These are phyloP conservation scores for Auanema freiburgensis DNA, from an alignment of 2,888 invertebrate species.

Conservation along the genomic window DNA sequence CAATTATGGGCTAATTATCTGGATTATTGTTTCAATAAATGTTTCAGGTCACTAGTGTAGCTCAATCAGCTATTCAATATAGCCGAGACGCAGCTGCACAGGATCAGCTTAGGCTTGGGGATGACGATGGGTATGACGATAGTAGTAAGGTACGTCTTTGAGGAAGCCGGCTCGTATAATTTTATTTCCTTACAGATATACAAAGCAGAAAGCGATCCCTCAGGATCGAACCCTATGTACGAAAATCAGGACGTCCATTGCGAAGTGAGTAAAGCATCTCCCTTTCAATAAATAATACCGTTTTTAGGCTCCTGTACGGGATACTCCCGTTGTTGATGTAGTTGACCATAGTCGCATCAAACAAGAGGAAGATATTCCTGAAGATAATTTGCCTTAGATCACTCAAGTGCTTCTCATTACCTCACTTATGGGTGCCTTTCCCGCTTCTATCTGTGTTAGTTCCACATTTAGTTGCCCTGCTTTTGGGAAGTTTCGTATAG, in stretches of 20 bases:
- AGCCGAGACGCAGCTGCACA: slow-evolving; percentile 14
- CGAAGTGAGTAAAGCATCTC: slow-evolving; percentile 10
- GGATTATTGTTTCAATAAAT: not conserved
- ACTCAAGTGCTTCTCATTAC: too few relatives aligned
- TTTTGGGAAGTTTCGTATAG: too few relatives aligned
- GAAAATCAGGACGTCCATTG: slow-evolving; percentile 15
- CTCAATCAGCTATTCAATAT: slow-evolving; percentile 19
- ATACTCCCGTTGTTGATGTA: slow-evolving; percentile 14
- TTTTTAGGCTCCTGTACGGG: not conserved
- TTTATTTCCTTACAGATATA: slow-evolving; percentile 10
- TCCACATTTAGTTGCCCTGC: too few relatives aligned
- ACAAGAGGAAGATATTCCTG: slow-evolving; percentile 17
- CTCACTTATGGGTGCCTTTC: too few relatives aligned
- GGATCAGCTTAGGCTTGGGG: slow-evolving; percentile 5
- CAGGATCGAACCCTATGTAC: slow-evolving; percentile 1
- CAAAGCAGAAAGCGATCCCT: slow-evolving; percentile 7
- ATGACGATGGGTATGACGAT: not conserved
- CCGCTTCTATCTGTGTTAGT: too few relatives aligned
- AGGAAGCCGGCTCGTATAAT: not conserved
- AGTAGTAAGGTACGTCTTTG: not conserved
- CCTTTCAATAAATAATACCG: slow-evolving; percentile 1
- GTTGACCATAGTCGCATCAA: slow-evolving; percentile 20
- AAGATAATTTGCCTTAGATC: too few relatives aligned
- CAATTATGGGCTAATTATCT: not conserved
- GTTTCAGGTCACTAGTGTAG: slow-evolving; percentile 21